Evolutionary conservation across 1,140 invertebrate species (phyloP).

Genomic region (Proales similis): DNA sequence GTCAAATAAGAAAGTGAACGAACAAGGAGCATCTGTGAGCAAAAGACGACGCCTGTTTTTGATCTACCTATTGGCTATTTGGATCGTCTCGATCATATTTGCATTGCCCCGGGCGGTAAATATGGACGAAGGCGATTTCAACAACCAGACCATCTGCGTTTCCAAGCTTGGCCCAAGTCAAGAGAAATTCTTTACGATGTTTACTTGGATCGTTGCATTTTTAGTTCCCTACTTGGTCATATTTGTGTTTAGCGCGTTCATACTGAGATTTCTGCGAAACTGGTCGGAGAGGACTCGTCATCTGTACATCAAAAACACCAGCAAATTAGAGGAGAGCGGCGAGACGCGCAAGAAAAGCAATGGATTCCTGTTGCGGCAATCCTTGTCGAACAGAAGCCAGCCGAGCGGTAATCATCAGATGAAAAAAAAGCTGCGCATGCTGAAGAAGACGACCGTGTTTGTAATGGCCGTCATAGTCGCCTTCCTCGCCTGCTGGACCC

Average conservation of each 20-base stretch:
- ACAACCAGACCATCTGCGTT: constrained; percentile 9
- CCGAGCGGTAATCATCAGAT: background rate
- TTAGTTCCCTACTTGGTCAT: constrained; percentile 20
- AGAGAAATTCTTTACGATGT: constrained; percentile 21
- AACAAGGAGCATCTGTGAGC: constrained; percentile 29
- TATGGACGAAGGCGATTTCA: constrained; percentile 16
- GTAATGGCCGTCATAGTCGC: constrained; percentile 17
- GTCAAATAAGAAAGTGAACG: constrained; percentile 26
- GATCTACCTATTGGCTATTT: constrained; percentile 25
- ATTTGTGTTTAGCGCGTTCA: constrained; percentile 18
- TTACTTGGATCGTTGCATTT: constrained; percentile 34
- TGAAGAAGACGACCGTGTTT: constrained; percentile 24
- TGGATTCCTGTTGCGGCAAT: no score
- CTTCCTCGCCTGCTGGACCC: constrained; percentile 22
- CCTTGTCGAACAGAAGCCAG: background rate
- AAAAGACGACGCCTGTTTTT: background rate
- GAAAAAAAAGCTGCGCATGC: background rate
- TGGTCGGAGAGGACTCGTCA: constrained; percentile 15
- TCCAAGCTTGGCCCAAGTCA: constrained; percentile 23
- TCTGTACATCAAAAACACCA: constrained; percentile 1
- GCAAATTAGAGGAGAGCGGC: background rate
- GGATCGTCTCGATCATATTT: constrained; percentile 20
- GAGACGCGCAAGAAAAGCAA: background rate
- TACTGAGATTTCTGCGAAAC: constrained; percentile 32
- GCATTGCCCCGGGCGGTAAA: constrained; percentile 19